Percentiles rank a stretch among this genome's conserved stretches.
Conservation (phyloP, 2,797 vertebrate species). For the Enteromius mattozi region DNA sequence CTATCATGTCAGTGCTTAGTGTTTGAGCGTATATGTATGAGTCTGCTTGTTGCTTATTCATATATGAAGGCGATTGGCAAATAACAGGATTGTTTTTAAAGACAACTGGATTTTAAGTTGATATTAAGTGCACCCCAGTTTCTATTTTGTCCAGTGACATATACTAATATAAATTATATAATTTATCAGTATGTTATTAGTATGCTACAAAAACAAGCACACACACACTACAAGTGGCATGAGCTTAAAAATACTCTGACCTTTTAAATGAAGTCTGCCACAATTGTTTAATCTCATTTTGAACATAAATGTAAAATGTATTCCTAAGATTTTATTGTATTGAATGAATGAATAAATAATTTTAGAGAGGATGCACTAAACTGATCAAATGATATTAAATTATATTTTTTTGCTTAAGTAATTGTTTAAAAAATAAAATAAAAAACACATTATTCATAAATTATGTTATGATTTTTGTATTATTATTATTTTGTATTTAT, state of each 20-base stretch:
- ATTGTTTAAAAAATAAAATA: no score
- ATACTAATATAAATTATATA: not conserved
- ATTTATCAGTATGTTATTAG: not conserved
- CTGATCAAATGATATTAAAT: no score
- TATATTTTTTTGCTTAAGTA: no score
- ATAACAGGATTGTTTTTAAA: not conserved
- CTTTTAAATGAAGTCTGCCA: not conserved
- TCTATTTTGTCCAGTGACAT: not conserved
- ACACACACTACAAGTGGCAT: no score
- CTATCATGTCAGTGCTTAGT: constrained; percentile 28
- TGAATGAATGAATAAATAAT: no score
- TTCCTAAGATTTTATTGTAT: no score
- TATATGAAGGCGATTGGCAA: not conserved
- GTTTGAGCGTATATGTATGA: not conserved
- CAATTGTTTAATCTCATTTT: not conserved
- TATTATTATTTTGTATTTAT: no score
- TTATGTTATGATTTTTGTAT: no score
- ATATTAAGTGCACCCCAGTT: not conserved
- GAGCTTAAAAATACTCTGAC: no score
- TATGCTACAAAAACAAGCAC: not conserved
- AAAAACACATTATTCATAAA: no score
- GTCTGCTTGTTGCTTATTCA: not conserved
- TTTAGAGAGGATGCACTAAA: no score
- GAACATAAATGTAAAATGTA: not conserved
- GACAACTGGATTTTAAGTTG: not conserved